Percentiles rank a stretch among this genome's conserved stretches.
Conservation (phyloP, 1,140 invertebrate species). For the Bombus difficillimus region DNA sequence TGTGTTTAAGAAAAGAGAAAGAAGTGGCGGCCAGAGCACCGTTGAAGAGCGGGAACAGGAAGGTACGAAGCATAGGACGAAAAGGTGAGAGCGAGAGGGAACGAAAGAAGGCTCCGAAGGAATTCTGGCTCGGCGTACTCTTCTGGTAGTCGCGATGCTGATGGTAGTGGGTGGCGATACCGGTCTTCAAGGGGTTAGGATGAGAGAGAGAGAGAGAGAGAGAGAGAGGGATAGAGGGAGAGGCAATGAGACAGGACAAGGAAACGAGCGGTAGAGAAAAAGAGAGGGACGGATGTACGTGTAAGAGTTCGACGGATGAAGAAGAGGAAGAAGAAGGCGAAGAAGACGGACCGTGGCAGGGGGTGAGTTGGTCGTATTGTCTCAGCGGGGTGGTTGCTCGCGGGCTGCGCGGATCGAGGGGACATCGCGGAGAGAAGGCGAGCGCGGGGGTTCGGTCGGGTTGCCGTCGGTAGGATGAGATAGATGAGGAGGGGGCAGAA, state of each 20-base stretch:
- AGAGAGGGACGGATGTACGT: slow-evolving; percentile 31
- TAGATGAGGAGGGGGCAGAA: slow-evolving; percentile 47
- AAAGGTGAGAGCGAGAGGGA: slow-evolving; percentile 11
- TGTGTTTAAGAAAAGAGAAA: slow-evolving; percentile 81
- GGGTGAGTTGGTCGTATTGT: slow-evolving; percentile 77
- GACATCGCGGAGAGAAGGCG: slow-evolving; percentile 58
- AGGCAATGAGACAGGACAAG: not conserved
- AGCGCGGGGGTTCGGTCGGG: slow-evolving; percentile 44
- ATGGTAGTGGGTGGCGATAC: slow-evolving; percentile 63
- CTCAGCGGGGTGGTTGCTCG: slow-evolving; percentile 78
- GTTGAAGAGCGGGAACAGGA: slow-evolving; percentile 21
- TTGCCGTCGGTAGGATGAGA: slow-evolving; percentile 34
- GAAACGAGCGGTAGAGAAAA: slow-evolving; percentile 5
- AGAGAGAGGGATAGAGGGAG: not conserved
- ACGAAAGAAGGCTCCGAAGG: slow-evolving; percentile 54
- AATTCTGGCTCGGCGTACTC: slow-evolving; percentile 60
- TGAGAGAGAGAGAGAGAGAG: slow-evolving; percentile 13
- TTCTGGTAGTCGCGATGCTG: slow-evolving; percentile 65
- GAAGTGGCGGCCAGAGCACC: slow-evolving; percentile 70
- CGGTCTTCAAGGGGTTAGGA: slow-evolving; percentile 67
- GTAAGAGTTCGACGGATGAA: slow-evolving; percentile 56
- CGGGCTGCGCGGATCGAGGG: slow-evolving; percentile 68
- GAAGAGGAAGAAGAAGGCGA: slow-evolving; percentile 48
- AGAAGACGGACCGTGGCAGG: slow-evolving; percentile 61
- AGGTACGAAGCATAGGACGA: slow-evolving; percentile 5